A percentile compares a stretch with the other conserved stretches of the same genome.
Evolutionary conservation across 2,888 invertebrate species (phyloP).

Genomic region (Masnerella sp.): DNA sequence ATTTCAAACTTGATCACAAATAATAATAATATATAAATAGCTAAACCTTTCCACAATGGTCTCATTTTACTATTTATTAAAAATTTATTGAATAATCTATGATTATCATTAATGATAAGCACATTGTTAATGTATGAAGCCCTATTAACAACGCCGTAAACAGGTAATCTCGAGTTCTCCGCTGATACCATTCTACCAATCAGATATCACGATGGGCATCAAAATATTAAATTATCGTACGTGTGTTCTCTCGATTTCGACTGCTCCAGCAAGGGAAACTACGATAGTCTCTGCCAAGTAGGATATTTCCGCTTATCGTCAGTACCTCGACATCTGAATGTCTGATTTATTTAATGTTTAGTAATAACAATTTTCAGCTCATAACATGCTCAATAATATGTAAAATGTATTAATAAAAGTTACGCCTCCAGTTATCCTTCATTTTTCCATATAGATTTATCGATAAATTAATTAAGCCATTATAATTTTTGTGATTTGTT

Average conservation of each 20-base stretch:
- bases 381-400: no score
- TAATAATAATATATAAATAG: no score
- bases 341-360: constrained; percentile 26
- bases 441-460: no score
- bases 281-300: constrained; percentile 46
- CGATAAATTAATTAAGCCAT: no score
- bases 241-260: constrained; percentile 66
- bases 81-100: no score
- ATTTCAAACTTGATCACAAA: no score
- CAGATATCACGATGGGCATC: constrained; percentile 68
- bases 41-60: no score
- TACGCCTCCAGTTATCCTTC: no score
- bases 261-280: constrained; percentile 52
- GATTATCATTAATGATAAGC: constrained; percentile 13
- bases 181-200: constrained; percentile 70
- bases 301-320: constrained; percentile 54
- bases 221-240: constrained; percentile 72
- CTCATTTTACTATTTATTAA: no score
- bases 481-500: no score
- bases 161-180: constrained; percentile 72
- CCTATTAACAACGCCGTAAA: constrained; percentile 72
- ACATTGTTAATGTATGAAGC: constrained; percentile 32
- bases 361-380: constrained; percentile 23
- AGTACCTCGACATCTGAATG: constrained; percentile 41
- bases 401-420: not conserved